A percentile compares a stretch with the other conserved stretches of the same genome.
Conservation (phyloP, 2,113 vertebrate species). For the Cavia porcellus region DNA sequence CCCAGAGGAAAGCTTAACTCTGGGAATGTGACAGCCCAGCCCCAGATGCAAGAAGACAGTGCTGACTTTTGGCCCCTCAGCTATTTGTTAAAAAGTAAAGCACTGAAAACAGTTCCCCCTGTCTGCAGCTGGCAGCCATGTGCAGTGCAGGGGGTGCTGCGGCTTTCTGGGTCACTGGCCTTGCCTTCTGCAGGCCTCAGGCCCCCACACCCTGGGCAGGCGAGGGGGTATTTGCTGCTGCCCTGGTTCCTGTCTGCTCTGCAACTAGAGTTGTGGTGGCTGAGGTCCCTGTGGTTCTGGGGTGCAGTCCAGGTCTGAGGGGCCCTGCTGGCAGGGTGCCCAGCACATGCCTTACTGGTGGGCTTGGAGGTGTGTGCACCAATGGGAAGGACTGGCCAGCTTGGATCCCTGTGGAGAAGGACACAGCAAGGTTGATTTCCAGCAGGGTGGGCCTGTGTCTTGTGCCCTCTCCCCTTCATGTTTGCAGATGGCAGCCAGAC, state of each 20-base stretch:
- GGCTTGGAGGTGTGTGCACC: background rate
- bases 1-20: background rate
- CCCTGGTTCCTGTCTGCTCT: background rate
- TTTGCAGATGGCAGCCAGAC: background rate
- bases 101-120: background rate
- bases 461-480: background rate
- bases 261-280: background rate
- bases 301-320: background rate
- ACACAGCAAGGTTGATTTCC: no score
- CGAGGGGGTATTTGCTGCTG: background rate
- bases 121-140: background rate
- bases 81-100: background rate
- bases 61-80: background rate
- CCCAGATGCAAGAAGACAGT: fast-evolving
- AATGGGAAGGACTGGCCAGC: background rate
- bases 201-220: no score
- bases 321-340: no score
- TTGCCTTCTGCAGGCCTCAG: background rate
- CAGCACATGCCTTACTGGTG: background rate
- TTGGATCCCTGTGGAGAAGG: background rate
- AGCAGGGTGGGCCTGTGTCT: no score
- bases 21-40: background rate
- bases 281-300: background rate
- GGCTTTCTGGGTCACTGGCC: background rate
- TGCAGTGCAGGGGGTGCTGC: background rate